Evolutionary conservation across 2,113 vertebrate species (phyloP).

Genomic region (Lepus americanus): DNA sequence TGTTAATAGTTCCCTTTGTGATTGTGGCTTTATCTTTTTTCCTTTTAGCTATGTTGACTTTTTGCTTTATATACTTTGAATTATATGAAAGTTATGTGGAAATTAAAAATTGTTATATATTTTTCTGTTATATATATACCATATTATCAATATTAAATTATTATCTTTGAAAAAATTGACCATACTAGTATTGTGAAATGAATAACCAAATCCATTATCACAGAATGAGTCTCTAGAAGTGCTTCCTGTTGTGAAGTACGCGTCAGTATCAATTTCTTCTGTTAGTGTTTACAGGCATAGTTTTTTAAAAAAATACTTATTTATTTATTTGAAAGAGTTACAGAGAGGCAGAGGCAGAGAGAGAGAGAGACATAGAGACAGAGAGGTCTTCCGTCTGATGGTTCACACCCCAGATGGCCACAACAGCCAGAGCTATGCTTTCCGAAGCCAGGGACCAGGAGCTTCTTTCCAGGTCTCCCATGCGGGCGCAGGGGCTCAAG

Average conservation of each 20-base stretch:
- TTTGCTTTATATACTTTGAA: constrained; percentile 6
- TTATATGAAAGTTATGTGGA: background rate
- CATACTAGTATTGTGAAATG: background rate
- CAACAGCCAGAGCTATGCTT: too few relatives aligned
- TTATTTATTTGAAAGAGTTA: too few relatives aligned
- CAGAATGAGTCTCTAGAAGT: background rate
- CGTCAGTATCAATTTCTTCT: background rate
- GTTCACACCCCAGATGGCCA: too few relatives aligned
- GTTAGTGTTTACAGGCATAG: background rate
- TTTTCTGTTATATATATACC: background rate
- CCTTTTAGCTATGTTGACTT: background rate
- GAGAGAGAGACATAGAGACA: too few relatives aligned
- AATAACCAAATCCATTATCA: background rate
- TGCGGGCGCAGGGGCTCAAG: too few relatives aligned
- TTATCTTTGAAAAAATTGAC: background rate
- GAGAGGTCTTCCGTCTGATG: too few relatives aligned
- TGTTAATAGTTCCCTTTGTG: background rate
- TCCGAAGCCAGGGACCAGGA: too few relatives aligned
- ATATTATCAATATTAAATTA: background rate
- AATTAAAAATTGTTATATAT: background rate
- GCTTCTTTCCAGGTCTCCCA: too few relatives aligned
- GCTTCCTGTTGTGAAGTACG: background rate
- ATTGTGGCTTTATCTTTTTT: constrained; percentile 7
- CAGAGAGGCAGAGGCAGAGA: too few relatives aligned
- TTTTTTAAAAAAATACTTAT: background rate